Evolutionary conservation across 2,797 vertebrate species (phyloP).

Genomic region (Tadarida brasiliensis): DNA sequence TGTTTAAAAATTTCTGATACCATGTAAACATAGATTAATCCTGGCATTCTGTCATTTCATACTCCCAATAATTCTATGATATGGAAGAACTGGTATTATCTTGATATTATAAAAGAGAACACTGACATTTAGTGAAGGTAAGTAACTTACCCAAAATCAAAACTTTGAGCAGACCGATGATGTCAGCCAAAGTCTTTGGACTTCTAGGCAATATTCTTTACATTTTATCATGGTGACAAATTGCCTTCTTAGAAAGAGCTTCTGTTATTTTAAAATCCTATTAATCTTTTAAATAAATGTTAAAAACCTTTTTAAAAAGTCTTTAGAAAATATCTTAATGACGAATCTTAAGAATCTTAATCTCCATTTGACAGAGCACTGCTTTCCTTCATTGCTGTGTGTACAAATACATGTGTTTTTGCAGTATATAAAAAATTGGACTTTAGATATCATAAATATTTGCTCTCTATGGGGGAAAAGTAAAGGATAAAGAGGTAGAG

Average conservation of each 20-base stretch:
- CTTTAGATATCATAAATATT: neutral
- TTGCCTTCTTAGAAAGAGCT: neutral
- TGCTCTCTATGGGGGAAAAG: neutral
- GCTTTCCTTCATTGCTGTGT: too few species aligned
- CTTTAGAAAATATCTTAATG: slow-evolving; percentile 17
- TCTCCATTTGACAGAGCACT: too few species aligned
- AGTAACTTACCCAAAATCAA: neutral
- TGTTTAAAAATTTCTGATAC: neutral
- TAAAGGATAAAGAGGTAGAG: neutral
- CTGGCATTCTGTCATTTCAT: slow-evolving; percentile 1
- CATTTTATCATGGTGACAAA: neutral
- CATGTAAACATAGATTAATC: slow-evolving; percentile 29
- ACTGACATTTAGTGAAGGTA: slow-evolving; percentile 41
- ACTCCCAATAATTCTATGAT: neutral
- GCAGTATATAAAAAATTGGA: neutral
- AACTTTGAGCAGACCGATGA: slow-evolving; percentile 1
- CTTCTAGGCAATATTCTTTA: slow-evolving; percentile 17
- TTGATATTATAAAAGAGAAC: slow-evolving; percentile 49
- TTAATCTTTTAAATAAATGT: neutral
- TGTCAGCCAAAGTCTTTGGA: slow-evolving; percentile 36
- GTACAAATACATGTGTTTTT: too few species aligned
- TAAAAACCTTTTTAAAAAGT: neutral
- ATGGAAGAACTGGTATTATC: neutral
- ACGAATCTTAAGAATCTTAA: neutral
- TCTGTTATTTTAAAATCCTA: neutral